Evolutionary conservation across 2,888 invertebrate genomes (phyloP), one percentile per base, ranked within the genome.

Genomic region (Strigamia transsilvanica): DNA sequence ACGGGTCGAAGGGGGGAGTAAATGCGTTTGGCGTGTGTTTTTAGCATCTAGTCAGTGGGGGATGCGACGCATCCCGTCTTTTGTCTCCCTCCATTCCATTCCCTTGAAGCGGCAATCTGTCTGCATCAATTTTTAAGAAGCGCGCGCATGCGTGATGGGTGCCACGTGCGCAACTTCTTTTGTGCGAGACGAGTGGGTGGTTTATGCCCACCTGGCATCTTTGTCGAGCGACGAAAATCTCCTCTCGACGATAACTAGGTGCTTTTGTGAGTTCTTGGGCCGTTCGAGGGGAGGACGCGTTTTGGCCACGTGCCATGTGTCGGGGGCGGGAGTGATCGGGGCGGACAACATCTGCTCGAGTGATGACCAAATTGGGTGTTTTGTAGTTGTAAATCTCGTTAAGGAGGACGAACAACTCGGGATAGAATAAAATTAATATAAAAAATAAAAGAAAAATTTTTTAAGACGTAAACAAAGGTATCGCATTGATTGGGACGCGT

Each of bases 151-250:
- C 73, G 73, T 73, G 73, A 73, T 73, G 73, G 5, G 61, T 9
- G 73, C 73, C 73, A 73, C 73, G 73, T 73, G 73, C 73, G 73
- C 73, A 66, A 23, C 23, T 66, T 12, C 21, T 73, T 66, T 27
- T 73, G 27, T 73, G 56, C 18, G 56, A n/a, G 56, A 56, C 56
- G 56, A 56, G 56, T 56, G 56, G 56, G 56, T 56, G 56, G 56
- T 56, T 56, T 56, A 18, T 73, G 73, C 73, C 73, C 73, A 73
- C 73, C 73, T 73, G 73, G 73, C 73, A 73, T 73, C 73, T 73
- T 73, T 73, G 73, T 73, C 15, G 56, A 56, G 18, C n/a, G 56
- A 6, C n/a, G 56, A n/a, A 56, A 56, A 46, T 46, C 46, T 46
- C 38, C 46, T 56, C 56, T 56, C 56, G 56, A 56, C 18, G 56